Base-by-base conservation (phyloP, 2,888 invertebrate genomes). In the Pinctada fucata region DNA sequence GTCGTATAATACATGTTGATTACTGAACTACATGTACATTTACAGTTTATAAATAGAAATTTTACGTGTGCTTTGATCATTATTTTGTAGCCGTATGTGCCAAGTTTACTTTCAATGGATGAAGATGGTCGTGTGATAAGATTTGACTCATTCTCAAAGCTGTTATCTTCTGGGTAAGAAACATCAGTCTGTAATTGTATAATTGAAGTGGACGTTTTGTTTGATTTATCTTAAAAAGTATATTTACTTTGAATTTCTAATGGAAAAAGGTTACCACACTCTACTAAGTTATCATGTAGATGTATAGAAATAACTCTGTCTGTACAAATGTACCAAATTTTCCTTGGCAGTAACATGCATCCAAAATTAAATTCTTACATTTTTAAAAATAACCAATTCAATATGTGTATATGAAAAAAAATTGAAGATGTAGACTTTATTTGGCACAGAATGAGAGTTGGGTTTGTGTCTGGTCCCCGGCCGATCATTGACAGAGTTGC, bases 121-220 rank as follows among this genome's bases (percentile, higher is more conserved):
- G 94, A 94, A 0, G 95, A 96, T 90, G 95, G 96, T 0, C 94
- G 96, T 51, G 96, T 96, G 3, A 91, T 96, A 47, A 94, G 96
- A 51, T 93, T 96, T 85, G 96, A 96, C 92, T 96, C 96, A 0
- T 94, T 96, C 87, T 96, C 96, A 0, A 96, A 96, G 93, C 79
- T 91, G 2, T 80, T 92, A 16, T 91, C 91, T 2, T 88, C 91
- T 45, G 92, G 92, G 91, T 91, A 79, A 83, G 88, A 3, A 66
- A 2, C 10, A 58, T 13, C 13, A 58, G 58, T 58, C 58, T 10
- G 58, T 58, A 1, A 58, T 8, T 58, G 10, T 10, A 58, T 10
- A 58, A 8, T 58, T 58, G 8, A 8, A 58, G 10, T 10, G 58
- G 58, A 58, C 31, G 0, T 31, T 31, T 31, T 31, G 31, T 31